Percentiles rank a stretch among this genome's conserved stretches.
Evolutionary conservation across 1,140 invertebrate species (phyloP).

Genomic region (Bombus waltoni): DNA sequence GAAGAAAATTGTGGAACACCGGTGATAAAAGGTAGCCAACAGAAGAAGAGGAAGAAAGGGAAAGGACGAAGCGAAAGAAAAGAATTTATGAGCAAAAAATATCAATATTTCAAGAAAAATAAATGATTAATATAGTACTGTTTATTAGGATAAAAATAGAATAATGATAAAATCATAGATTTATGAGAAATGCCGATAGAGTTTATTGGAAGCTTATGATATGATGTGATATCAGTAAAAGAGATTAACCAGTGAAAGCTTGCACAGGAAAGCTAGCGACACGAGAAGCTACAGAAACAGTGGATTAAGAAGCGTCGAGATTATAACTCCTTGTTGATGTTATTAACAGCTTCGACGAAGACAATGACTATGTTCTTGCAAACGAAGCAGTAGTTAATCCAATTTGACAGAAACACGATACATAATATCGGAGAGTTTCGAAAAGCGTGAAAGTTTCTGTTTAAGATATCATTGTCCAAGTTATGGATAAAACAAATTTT

Average conservation of each 20-base stretch:
- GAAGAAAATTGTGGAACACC: neutral
- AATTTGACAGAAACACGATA: conserved; percentile 1
- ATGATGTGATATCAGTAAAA: neutral
- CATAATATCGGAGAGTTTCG: neutral
- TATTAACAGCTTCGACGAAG: conserved; percentile 19
- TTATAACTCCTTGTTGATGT: conserved; percentile 52
- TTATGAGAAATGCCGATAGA: neutral
- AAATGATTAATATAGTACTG: neutral
- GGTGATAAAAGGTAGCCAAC: neutral
- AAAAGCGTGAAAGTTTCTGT: neutral
- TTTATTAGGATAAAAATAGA: neutral
- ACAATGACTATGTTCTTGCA: conserved; percentile 3
- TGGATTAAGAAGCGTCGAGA: conserved; percentile 63
- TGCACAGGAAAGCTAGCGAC: neutral
- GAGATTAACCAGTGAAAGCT: neutral
- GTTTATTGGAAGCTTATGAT: neutral
- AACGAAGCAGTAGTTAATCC: neutral
- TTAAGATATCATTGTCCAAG: too few species aligned
- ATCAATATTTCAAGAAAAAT: neutral
- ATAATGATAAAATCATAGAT: neutral
- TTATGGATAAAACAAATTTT: neutral
- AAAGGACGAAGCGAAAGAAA: neutral
- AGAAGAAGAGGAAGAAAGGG: neutral
- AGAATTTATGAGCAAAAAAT: neutral
- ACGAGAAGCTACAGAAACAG: conserved; percentile 29